These are phyloP conservation scores for Dinomys branickii DNA, from an alignment of 2,113 vertebrate genomes.

Conservation along the genomic window DNA sequence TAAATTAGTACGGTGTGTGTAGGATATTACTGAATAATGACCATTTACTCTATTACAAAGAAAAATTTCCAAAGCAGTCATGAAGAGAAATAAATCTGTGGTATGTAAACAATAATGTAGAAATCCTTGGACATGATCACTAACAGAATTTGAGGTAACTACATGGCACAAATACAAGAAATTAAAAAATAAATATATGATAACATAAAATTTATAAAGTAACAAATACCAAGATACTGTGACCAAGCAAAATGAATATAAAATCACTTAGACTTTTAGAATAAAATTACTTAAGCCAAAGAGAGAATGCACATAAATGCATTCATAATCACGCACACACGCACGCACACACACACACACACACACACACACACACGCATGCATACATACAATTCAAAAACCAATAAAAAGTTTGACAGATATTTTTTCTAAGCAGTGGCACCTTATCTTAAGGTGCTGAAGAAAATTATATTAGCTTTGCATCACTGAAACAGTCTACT, in stretches of 20 bases:
- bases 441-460: background rate
- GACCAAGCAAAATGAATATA: background rate
- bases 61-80: background rate
- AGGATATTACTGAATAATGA: background rate
- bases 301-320: background rate
- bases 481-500: background rate
- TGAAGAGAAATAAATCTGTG: background rate
- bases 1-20: background rate
- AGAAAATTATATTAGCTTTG: background rate
- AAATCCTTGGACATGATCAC: background rate
- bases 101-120: background rate
- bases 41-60: background rate
- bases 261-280: background rate
- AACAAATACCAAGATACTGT: background rate
- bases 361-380: background rate
- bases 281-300: background rate
- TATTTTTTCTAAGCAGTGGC: background rate
- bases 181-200: background rate
- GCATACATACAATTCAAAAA: background rate
- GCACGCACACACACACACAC: background rate
- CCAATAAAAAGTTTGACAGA: background rate
- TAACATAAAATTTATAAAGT: background rate
- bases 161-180: background rate
- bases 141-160: background rate
- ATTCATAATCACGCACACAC: background rate